Conservation (phyloP, 2,888 invertebrate genomes). For the Napeogenes sylphis region DNA sequence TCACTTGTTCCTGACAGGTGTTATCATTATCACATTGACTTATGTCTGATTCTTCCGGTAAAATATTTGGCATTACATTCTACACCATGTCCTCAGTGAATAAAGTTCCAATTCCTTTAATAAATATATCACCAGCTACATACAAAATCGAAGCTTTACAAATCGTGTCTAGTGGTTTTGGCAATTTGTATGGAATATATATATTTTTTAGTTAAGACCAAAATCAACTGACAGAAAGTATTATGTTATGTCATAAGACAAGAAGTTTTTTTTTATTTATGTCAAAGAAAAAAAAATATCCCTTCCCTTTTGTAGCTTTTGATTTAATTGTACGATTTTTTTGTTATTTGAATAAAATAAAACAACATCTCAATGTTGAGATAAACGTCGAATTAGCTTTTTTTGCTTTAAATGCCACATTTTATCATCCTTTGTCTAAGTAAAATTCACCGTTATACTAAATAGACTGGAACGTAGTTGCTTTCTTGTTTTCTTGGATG, state of each 20-base stretch:
- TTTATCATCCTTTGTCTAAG: slow-evolving; percentile 13
- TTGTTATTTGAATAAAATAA: background rate
- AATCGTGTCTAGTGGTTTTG: slow-evolving; percentile 11
- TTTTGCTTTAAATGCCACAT: no score
- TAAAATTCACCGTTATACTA: slow-evolving; percentile 13
- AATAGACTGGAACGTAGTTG: slow-evolving; percentile 15
- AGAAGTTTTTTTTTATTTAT: background rate
- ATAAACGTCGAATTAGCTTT: no score
- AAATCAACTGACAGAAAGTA: background rate
- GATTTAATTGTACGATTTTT: background rate
- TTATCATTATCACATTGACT: slow-evolving; percentile 12
- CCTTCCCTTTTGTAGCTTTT: background rate
- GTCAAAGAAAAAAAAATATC: background rate
- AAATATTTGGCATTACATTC: slow-evolving; percentile 1
- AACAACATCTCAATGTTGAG: background rate
- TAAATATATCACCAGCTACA: slow-evolving; percentile 1
- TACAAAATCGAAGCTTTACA: slow-evolving; percentile 8
- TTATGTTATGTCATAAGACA: background rate
- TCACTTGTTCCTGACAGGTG: slow-evolving; percentile 14
- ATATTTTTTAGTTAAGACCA: slow-evolving; percentile 9
- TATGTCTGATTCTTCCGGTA: background rate
- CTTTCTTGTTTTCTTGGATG: slow-evolving; percentile 14
- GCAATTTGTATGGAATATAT: slow-evolving; percentile 11
- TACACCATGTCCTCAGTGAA: background rate
- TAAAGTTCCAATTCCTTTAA: background rate